A percentile compares a stretch with the other conserved stretches of the same genome.
phyloP scores from a whole-genome alignment of 2,797 vertebrate genomes.

The Ibycter americanus region DNA sequence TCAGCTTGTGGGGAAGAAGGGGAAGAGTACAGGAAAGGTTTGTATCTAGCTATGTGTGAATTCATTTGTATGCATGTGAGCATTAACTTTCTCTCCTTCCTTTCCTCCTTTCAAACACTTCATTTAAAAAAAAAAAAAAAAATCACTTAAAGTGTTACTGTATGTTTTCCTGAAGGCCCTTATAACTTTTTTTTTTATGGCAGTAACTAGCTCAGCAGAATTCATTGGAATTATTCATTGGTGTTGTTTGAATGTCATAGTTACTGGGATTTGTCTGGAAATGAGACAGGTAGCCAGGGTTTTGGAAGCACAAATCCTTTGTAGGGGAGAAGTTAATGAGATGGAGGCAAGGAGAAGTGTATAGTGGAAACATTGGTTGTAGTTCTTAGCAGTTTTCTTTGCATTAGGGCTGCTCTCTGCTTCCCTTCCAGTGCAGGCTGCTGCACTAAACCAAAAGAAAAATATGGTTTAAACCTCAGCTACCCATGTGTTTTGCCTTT shows the following conservation, averaged over 20 bases:
- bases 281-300: neutral
- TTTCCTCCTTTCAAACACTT: neutral
- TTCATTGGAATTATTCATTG: neutral
- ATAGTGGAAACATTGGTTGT: neutral
- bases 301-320: constrained; percentile 11
- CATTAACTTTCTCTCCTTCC: neutral
- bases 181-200: neutral
- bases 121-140: neutral
- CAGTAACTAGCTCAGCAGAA: neutral
- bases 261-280: constrained; percentile 25
- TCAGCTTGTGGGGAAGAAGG: neutral
- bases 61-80: neutral
- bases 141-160: neutral
- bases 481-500: neutral
- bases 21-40: neutral
- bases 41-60: neutral
- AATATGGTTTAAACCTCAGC: neutral
- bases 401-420: neutral
- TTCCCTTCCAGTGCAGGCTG: neutral
- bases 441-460: neutral
- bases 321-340: constrained; percentile 20
- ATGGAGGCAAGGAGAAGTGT: neutral
- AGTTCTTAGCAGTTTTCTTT: neutral
- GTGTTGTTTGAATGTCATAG: neutral
- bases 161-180: neutral